These are phyloP conservation scores for Nautilus pompilius DNA, from an alignment of 1,140 invertebrate species.

Conservation along the genomic window DNA sequence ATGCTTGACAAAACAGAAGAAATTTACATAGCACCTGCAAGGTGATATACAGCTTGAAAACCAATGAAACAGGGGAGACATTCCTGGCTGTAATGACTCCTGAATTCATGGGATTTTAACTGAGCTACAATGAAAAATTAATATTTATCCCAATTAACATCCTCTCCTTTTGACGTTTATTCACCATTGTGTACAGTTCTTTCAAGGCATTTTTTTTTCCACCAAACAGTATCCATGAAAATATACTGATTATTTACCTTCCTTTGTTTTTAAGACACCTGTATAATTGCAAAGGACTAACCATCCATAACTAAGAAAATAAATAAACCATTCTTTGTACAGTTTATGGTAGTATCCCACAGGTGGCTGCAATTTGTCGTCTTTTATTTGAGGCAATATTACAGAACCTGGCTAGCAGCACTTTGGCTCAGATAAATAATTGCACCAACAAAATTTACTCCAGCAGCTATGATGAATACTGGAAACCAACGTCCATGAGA, in stretches of 20 bases:
- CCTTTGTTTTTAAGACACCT: not conserved
- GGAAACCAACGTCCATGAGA: slow-evolving; percentile 74
- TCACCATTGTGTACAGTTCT: too few relatives aligned
- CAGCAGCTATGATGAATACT: slow-evolving; percentile 72
- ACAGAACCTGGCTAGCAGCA: slow-evolving; percentile 66
- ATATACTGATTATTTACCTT: not conserved
- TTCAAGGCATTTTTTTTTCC: not conserved
- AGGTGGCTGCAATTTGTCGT: not conserved
- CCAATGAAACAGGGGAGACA: too few relatives aligned
- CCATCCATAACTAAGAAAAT: not conserved
- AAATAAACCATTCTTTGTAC: not conserved
- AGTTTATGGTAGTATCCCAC: not conserved
- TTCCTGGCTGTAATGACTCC: too few relatives aligned
- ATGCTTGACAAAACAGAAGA: too few relatives aligned
- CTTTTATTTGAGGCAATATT: not conserved
- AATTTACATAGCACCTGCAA: too few relatives aligned
- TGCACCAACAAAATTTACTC: slow-evolving; percentile 73
- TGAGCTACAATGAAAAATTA: too few relatives aligned
- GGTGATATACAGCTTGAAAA: too few relatives aligned
- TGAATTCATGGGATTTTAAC: too few relatives aligned
- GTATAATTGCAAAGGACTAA: not conserved
- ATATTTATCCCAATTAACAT: too few relatives aligned
- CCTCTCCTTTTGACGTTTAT: too few relatives aligned
- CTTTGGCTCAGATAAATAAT: slow-evolving; percentile 75
- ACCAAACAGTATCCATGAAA: not conserved